Evolutionary conservation across 2,888 invertebrate species (phyloP).

Genomic region (Synanthedon formicaeformis): DNA sequence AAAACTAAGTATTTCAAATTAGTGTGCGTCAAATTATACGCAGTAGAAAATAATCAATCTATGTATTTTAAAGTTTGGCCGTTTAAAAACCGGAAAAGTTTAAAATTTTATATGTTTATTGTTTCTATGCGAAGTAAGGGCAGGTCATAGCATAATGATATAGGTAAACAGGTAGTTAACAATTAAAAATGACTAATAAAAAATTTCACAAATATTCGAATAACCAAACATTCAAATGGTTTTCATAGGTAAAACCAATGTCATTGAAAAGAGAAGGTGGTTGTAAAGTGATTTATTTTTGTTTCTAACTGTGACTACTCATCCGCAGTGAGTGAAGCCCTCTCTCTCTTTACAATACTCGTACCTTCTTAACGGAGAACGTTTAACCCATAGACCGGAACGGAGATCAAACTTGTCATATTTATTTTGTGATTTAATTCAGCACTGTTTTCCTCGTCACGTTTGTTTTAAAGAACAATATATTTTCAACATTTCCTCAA

Average conservation of each 20-base stretch:
- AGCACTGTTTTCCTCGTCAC: slow-evolving; percentile 6
- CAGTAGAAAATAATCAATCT: too few relatives aligned
- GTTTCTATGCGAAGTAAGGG: too few relatives aligned
- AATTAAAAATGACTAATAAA: too few relatives aligned
- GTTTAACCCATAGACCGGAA: slow-evolving; percentile 9
- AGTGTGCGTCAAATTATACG: too few relatives aligned
- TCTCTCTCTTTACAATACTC: slow-evolving; percentile 2
- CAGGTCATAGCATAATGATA: too few relatives aligned
- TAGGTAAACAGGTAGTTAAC: too few relatives aligned
- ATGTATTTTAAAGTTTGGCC: too few relatives aligned
- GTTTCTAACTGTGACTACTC: slow-evolving; percentile 12
- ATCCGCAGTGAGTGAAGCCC: slow-evolving; percentile 11
- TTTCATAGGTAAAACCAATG: not conserved
- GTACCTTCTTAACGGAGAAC: slow-evolving; percentile 9
- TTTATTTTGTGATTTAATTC: slow-evolving; percentile 6
- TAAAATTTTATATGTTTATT: too few relatives aligned
- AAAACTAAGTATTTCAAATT: too few relatives aligned
- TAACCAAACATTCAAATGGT: too few relatives aligned
- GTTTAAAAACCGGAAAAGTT: too few relatives aligned
- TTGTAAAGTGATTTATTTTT: slow-evolving; percentile 7
- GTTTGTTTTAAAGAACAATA: not conserved
- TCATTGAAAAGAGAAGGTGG: not conserved
- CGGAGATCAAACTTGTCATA: slow-evolving; percentile 7
- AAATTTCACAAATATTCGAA: too few relatives aligned
- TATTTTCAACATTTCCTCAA: not conserved